phyloP scores from a whole-genome alignment of 2,888 invertebrate species.

The Epirrhoe tristata region DNA sequence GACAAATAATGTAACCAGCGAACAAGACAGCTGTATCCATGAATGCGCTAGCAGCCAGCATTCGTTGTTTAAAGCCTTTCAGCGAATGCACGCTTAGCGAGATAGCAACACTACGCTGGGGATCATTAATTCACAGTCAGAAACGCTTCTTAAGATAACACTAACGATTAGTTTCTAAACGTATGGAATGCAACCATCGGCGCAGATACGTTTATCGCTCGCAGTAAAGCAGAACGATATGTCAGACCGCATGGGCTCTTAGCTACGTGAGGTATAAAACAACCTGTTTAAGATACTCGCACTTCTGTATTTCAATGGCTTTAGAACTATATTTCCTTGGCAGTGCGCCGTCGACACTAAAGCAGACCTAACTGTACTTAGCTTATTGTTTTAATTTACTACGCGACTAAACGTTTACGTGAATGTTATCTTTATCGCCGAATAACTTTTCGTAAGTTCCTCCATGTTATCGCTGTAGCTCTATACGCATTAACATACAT shows the following conservation, averaged over 20 bases:
- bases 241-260: slow-evolving; percentile 69
- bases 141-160: slow-evolving; percentile 52
- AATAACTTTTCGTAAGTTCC: slow-evolving; percentile 58
- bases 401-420: slow-evolving; percentile 59
- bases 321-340: slow-evolving; percentile 55
- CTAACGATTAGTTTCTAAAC: slow-evolving; percentile 49
- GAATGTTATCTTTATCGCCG: slow-evolving; percentile 64
- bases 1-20: slow-evolving; percentile 36
- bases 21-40: slow-evolving; percentile 31
- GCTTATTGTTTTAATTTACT: slow-evolving; percentile 72
- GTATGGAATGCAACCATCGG: slow-evolving; percentile 52
- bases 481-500: slow-evolving; percentile 45
- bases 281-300: slow-evolving; percentile 61
- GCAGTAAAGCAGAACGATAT: slow-evolving; percentile 72
- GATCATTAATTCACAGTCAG: slow-evolving; percentile 53
- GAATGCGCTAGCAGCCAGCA: slow-evolving; percentile 27
- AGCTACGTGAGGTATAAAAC: slow-evolving; percentile 66
- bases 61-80: slow-evolving; percentile 34
- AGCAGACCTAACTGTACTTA: slow-evolving; percentile 46
- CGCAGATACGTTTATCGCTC: slow-evolving; percentile 68
- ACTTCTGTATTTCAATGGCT: slow-evolving; percentile 55
- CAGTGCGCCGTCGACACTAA: slow-evolving; percentile 45
- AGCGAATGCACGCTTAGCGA: slow-evolving; percentile 45
- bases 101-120: slow-evolving; percentile 43
- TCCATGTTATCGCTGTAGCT: slow-evolving; percentile 48